phyloP scores from a whole-genome alignment of 2,888 invertebrate species.

The Scaptomyza reducta region DNA sequence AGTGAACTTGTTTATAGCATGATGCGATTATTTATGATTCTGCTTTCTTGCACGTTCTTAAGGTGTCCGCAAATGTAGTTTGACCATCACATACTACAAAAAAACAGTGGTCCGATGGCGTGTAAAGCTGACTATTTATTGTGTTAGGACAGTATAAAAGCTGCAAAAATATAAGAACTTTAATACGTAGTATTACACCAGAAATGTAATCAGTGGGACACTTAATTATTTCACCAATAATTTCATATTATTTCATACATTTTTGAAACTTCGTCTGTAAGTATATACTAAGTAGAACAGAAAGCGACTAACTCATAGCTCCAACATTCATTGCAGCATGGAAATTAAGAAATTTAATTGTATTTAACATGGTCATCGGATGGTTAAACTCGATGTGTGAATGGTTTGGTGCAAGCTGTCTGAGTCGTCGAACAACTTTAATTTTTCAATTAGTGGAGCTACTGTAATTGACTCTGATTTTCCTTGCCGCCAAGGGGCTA shows the following conservation, averaged over 20 bases:
- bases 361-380: neutral
- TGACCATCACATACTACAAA: too few species aligned
- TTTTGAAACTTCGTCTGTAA: too few species aligned
- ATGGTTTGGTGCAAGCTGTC: conserved; percentile 1
- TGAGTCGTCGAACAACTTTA: conserved; percentile 29
- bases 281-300: too few species aligned
- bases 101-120: neutral
- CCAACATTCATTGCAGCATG: neutral
- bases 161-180: too few species aligned
- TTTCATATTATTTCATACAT: too few species aligned
- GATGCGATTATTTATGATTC: conserved; percentile 59
- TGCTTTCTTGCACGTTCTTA: conserved; percentile 23
- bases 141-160: too few species aligned
- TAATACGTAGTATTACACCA: too few species aligned
- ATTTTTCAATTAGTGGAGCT: conserved; percentile 81
- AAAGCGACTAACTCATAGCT: neutral
- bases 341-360: neutral
- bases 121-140: neutral
- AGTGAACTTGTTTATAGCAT: conserved; percentile 48
- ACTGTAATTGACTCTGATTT: conserved; percentile 72
- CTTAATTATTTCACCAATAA: too few species aligned
- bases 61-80: conserved; percentile 32
- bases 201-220: too few species aligned
- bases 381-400: neutral
- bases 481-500: conserved; percentile 43